Evolutionary conservation across 1,140 invertebrate genomes (phyloP).

Genomic region (Macrobrachium nipponense): DNA sequence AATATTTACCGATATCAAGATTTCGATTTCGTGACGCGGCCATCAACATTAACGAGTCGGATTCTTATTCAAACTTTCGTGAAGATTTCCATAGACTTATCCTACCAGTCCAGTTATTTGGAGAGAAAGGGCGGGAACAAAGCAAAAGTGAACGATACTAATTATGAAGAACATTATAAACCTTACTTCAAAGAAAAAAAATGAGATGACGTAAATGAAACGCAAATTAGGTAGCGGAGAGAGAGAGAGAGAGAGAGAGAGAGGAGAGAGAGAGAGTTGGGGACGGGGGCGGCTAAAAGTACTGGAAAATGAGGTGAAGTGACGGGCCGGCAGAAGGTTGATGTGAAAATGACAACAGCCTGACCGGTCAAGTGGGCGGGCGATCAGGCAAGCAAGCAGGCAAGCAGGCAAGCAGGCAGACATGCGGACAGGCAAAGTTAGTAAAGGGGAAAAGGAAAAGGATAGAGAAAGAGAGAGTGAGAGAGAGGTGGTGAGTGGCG

Average conservation of each 20-base stretch:
- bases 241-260: conserved; percentile 18
- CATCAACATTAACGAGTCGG: too few species aligned
- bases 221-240: background rate
- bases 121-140: background rate
- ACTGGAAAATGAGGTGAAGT: too few species aligned
- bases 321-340: too few species aligned
- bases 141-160: background rate
- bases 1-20: too few species aligned
- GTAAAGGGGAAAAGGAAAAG: background rate
- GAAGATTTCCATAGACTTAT: background rate
- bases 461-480: background rate
- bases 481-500: conserved; percentile 32
- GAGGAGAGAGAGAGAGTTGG: conserved; percentile 6
- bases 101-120: background rate
- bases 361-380: background rate
- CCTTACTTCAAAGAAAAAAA: background rate
- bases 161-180: background rate
- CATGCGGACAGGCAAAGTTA: background rate
- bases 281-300: too few species aligned
- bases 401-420: background rate
- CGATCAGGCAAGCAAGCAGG: background rate
- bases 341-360: background rate
- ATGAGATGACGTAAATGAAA: background rate
- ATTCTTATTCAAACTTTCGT: too few species aligned
- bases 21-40: too few species aligned